Evolutionary conservation across 2,113 vertebrate genomes (phyloP).

Genomic region (Pyxicephalus adspersus): DNA sequence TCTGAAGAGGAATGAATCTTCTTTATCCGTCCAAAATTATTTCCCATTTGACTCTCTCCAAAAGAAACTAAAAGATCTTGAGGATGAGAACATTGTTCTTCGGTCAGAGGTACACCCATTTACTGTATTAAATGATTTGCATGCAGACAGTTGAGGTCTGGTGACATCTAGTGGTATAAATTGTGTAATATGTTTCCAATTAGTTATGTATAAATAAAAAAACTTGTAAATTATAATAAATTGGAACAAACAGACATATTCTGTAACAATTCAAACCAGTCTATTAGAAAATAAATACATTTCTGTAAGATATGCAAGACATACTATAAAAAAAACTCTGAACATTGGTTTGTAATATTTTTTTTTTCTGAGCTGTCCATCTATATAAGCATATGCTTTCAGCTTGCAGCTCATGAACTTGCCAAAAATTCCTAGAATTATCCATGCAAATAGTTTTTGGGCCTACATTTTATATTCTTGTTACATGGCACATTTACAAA

Average conservation of each 20-base stretch:
- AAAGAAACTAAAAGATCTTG: conserved; percentile 96
- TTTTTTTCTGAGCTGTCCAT: no score
- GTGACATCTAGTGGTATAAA: no score
- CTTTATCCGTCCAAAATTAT: conserved; percentile 81
- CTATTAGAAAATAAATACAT: no score
- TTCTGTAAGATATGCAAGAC: background rate
- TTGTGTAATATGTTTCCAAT: no score
- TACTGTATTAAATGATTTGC: background rate
- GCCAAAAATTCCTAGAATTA: background rate
- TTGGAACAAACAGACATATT: no score
- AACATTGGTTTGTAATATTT: no score
- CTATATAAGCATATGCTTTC: no score
- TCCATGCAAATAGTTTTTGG: background rate
- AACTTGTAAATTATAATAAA: no score
- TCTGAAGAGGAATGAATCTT: conserved; percentile 85
- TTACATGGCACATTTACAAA: conserved; percentile 47
- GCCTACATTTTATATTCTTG: background rate
- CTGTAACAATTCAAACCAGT: no score
- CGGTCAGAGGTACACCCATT: conserved; percentile 81
- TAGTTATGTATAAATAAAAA: no score
- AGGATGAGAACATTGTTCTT: conserved; percentile 93
- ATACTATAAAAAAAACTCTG: background rate
- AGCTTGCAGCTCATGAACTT: background rate
- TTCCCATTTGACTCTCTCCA: conserved; percentile 95
- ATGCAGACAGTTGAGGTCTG: no score